phyloP scores from a whole-genome alignment of 2,113 vertebrate species.

The Macrotus californicus region DNA sequence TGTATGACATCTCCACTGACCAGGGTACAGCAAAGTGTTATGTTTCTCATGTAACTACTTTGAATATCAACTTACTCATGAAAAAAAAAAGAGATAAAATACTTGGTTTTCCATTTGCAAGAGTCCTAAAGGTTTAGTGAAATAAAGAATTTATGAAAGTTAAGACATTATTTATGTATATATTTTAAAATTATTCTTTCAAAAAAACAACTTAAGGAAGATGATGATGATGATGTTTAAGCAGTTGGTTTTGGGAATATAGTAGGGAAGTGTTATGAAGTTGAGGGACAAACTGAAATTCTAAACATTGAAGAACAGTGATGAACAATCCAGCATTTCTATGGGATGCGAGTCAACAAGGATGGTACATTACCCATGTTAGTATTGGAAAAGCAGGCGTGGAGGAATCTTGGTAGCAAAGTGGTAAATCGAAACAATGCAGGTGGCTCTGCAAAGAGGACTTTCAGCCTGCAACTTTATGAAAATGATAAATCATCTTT shows the following conservation, averaged over 20 bases:
- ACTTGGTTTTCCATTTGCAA: background rate
- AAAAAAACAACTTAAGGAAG: background rate
- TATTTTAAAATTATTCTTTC: background rate
- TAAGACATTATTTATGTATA: background rate
- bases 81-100: background rate
- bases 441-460: background rate
- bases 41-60: background rate
- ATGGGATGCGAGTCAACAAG: background rate
- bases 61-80: background rate
- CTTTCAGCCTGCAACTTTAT: background rate
- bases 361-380: background rate
- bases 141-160: background rate
- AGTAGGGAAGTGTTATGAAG: background rate
- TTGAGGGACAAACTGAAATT: background rate
- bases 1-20: background rate
- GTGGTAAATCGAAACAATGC: background rate
- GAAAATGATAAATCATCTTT: background rate
- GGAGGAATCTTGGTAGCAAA: background rate
- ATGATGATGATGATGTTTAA: background rate
- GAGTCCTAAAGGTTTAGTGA: background rate
- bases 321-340: background rate
- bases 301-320: background rate
- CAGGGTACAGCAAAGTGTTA: background rate
- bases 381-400: background rate
- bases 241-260: background rate